Evolutionary conservation across 2,113 vertebrate genomes (phyloP).

Genomic region (Rhegmatorhina hoffmannsi): DNA sequence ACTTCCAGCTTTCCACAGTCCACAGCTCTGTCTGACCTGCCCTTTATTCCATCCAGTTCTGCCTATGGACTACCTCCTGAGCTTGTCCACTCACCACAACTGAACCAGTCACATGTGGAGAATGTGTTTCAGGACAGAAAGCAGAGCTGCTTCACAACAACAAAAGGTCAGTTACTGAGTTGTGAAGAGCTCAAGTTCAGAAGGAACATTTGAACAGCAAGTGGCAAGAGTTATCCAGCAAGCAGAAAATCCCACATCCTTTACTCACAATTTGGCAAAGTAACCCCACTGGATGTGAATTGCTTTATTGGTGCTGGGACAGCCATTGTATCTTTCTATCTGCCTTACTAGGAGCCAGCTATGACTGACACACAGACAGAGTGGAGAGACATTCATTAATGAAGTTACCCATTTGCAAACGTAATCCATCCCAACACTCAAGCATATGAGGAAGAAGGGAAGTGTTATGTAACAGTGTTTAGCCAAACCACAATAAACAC

Average conservation of each 20-base stretch:
- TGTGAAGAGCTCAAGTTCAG: neutral
- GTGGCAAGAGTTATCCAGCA: neutral
- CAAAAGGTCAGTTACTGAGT: neutral
- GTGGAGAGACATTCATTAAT: neutral
- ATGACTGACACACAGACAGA: neutral
- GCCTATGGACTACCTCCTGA: neutral
- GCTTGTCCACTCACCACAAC: neutral
- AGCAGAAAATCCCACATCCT: neutral
- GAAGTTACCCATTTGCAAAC: conserved; percentile 26
- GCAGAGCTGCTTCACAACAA: neutral
- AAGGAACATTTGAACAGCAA: neutral
- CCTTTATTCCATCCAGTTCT: neutral
- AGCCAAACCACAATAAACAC: neutral
- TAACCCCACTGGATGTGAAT: neutral
- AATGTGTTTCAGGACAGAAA: neutral
- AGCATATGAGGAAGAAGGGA: neutral
- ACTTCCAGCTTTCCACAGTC: neutral
- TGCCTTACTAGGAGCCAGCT: neutral
- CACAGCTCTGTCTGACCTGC: neutral
- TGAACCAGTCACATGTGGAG: neutral
- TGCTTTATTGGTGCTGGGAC: neutral
- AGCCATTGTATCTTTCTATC: neutral
- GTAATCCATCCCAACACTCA: conserved; percentile 14
- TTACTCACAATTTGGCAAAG: neutral
- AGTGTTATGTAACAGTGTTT: conserved; percentile 7